Base-by-base conservation (phyloP, 1,140 invertebrate species). In the Drosophila littoralis region DNA sequence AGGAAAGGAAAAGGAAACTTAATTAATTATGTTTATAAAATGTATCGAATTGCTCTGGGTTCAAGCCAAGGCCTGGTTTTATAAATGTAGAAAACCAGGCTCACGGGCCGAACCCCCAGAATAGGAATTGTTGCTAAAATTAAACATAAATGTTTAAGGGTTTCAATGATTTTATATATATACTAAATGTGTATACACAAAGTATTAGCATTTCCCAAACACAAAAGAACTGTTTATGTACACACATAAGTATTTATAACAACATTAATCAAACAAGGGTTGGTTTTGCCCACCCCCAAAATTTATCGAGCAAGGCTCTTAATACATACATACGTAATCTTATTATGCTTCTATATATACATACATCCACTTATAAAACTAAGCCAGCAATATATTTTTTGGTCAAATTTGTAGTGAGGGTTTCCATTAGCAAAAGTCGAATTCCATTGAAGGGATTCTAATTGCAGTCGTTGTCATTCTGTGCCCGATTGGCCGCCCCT, bases 351-450 rank as follows among this genome's bases (percentile, higher is more conserved):
- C 9, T 28, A 15, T 64, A 59, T 69, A 10, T 61, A 58, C 12
- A 50, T 61, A 58, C 12, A 50, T 35, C 4, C 17, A 42, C 40
- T 59, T 67, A 60, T 13, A 17, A 9, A 51, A 9, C 28, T 52
- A 54, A 13, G 35, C 32, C 33, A 66, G 15, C 38, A 40, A 10
- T 48, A 15, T 43, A 50, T 40, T 73, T 54, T 68, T 73, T 73
- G 70, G 70, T 73, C 8, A 8, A 43, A 17, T 42, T 55, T 35
- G 9, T 22, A 46, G 33, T 71, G 48, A 8, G 48, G 17, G 32
- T 22, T 64, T 52, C 28, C 13, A 51, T 5, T 28, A 28, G 22
- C 22, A 28, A 28, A 28, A 5, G 22, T 28, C 32, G 6, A 6
- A 28, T 38, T 12, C 8, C 7, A 15, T 13, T 17, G 2, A 33